Percentiles rank a stretch among this genome's conserved stretches.
Conservation (phyloP, 1,140 invertebrate species). For the Ostrea edulis region DNA sequence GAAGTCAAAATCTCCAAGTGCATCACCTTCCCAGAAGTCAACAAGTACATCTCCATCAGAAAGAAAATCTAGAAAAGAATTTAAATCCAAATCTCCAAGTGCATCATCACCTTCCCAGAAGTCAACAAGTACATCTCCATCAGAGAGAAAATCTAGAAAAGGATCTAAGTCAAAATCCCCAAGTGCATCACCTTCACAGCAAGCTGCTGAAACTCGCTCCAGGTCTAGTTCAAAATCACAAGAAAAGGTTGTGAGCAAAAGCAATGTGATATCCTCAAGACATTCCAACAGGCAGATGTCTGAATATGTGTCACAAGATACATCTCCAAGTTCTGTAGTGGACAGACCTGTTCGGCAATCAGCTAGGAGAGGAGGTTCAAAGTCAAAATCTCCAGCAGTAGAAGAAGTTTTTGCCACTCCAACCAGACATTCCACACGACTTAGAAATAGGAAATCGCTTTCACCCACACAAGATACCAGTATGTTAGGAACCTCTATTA, state of each 20-base stretch:
- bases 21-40: background rate
- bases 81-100: background rate
- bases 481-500: background rate
- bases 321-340: background rate
- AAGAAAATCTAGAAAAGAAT: background rate
- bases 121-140: background rate
- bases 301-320: background rate
- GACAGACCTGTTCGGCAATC: background rate
- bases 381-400: background rate
- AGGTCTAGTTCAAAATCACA: slow-evolving; percentile 15
- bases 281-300: background rate
- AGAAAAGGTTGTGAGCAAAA: slow-evolving; percentile 1
- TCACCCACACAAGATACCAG: background rate
- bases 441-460: background rate
- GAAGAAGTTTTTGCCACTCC: background rate
- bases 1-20: background rate
- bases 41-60: background rate
- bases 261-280: background rate
- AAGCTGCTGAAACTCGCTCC: background rate
- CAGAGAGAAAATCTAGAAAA: background rate
- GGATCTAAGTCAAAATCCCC: background rate
- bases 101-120: background rate
- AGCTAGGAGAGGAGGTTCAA: background rate
- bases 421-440: slow-evolving; percentile 5
- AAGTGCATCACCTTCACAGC: background rate